Conservation (phyloP, 2,888 invertebrate species). For the Lymantria dispar region DNA sequence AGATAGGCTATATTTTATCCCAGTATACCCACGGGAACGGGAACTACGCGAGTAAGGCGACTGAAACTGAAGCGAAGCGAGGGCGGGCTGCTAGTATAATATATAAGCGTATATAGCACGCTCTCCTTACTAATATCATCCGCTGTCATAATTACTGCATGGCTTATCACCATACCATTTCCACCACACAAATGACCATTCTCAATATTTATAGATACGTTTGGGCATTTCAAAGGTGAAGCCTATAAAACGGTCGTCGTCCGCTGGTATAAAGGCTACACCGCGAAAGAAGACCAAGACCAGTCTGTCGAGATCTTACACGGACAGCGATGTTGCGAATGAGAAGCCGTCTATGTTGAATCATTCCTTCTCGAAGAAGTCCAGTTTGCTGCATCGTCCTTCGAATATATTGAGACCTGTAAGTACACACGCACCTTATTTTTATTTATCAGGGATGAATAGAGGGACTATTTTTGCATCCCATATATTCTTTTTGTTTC, state of each 20-base stretch:
- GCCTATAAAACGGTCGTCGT: slow-evolving; percentile 70
- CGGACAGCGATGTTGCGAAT: slow-evolving; percentile 68
- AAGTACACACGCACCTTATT: no score
- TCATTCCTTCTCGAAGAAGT: slow-evolving; percentile 78
- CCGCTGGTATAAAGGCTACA: slow-evolving; percentile 57
- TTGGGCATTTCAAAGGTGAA: slow-evolving; percentile 77
- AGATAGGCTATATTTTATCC: no score
- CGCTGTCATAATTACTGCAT: slow-evolving; percentile 1
- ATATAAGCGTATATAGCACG: no score
- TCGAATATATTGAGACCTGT: slow-evolving; percentile 86
- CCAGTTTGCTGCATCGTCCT: slow-evolving; percentile 85
- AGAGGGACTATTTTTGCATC: no score
- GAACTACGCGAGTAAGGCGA: no score
- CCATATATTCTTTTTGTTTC: no score
- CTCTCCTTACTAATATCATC: no score
- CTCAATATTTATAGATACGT: slow-evolving; percentile 73
- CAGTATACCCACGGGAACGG: no score
- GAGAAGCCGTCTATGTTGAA: slow-evolving; percentile 83
- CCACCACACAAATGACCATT: slow-evolving; percentile 27
- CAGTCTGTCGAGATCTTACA: slow-evolving; percentile 56
- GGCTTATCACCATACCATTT: slow-evolving; percentile 12
- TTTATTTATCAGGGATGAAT: no score
- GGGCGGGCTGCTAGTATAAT: no score
- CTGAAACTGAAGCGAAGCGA: no score
- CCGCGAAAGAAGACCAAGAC: slow-evolving; percentile 77